These are phyloP conservation scores for Drosophila sordidula DNA, from an alignment of 2,888 invertebrate genomes.

Conservation along the genomic window DNA sequence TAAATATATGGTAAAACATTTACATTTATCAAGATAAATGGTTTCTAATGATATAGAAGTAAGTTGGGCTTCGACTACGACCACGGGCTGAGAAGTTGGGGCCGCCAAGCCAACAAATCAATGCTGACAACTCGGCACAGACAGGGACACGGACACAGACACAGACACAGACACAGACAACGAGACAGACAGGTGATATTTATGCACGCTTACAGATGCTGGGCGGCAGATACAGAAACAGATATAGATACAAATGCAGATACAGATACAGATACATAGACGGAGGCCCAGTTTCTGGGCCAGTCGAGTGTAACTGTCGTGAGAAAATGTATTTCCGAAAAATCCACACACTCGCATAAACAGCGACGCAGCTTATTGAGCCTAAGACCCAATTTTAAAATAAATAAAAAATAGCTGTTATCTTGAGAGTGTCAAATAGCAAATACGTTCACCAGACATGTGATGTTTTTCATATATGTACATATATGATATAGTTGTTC, in stretches of 20 bases:
- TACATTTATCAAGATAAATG: conserved; percentile 81
- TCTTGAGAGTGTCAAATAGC: too few relatives aligned
- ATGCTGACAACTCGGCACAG: conserved; percentile 70
- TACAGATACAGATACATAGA: background rate
- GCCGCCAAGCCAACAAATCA: conserved; percentile 72
- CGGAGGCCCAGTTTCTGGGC: conserved; percentile 33
- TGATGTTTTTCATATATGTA: too few relatives aligned
- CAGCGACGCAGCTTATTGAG: conserved; percentile 17
- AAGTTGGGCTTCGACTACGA: conserved; percentile 26
- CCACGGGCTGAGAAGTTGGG: conserved; percentile 37
- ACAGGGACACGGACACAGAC: conserved; percentile 17
- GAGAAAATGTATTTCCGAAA: conserved; percentile 74
- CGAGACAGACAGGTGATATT: conserved; percentile 73
- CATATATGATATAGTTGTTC: background rate
- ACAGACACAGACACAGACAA: conserved; percentile 19
- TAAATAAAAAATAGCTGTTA: conserved; percentile 8
- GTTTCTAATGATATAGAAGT: conserved; percentile 79
- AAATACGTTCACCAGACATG: too few relatives aligned
- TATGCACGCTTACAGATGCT: conserved; percentile 68
- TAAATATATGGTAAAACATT: conserved; percentile 79
- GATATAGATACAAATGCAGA: conserved; percentile 27
- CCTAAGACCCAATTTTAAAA: conserved; percentile 43
- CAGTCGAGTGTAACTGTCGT: conserved; percentile 62
- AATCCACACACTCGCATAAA: conserved; percentile 36
- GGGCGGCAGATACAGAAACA: conserved; percentile 37